Evolutionary conservation across 2,113 vertebrate genomes (phyloP), one percentile per base, ranked within the genome.

Genomic region (Spea bombifrons): DNA sequence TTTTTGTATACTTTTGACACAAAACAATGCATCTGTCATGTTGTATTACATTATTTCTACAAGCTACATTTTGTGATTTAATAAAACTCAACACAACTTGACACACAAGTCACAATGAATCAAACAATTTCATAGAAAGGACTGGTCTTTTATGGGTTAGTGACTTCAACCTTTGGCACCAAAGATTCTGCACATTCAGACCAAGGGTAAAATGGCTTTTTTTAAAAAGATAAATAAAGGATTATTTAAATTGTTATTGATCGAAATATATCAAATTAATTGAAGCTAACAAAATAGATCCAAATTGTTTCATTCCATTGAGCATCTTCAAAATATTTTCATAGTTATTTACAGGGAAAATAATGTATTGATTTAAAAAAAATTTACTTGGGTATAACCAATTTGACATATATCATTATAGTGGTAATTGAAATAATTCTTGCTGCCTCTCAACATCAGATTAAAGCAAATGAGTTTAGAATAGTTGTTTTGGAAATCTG

Each of bases 21-120:
- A 72, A 71, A 78, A 72, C 76, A 78, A 78, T 78, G 69, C 69
- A 78, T 66, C 49, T 72, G 76, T 78, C 76, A 78, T 53, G 16
- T 55, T 72, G 15, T 66, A 55, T 78, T 72, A 72, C 52, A 59
- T 55, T 78, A 30, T 71, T 72, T 72, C 76, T 72, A 72, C 72
- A 78, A 72, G 59, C 59, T 61, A 71, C 61, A 72, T 78, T 72
- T 78, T 63, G 45, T 78, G 69, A 78, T 72, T 65, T 78, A 72
- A 72, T 78, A 78, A 66, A 72, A 72, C 70, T 72, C 47, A 78
- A 78, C 69, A 65, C 30, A 78, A 78, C 69, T 78, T 78, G 76
- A 78, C 76, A 72, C 69, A 66, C 61, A 47, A 78, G 76, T 78
- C 76, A 78, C 55, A 66, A 66, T 55, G 69, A 72, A 78, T 78